A percentile compares a stretch with the other conserved stretches of the same genome.
These are phyloP conservation scores for Uloborus plumipes DNA, from an alignment of 2,888 invertebrate genomes.

Conservation along the genomic window DNA sequence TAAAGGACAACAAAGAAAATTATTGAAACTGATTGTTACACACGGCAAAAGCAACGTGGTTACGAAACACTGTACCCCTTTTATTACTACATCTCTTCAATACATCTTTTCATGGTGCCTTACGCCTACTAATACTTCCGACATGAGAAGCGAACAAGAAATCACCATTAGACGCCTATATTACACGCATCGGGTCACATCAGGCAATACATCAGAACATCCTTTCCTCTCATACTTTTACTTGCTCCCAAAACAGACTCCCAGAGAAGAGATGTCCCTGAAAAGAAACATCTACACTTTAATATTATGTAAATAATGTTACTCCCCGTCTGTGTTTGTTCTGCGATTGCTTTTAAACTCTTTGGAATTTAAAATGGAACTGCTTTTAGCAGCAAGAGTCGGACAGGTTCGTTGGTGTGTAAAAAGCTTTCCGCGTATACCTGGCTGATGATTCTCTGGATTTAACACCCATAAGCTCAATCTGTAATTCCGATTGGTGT, in stretches of 20 bases:
- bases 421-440: conserved; percentile 25
- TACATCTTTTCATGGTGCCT: too few relatives aligned
- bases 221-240: too few relatives aligned
- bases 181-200: conserved; percentile 27
- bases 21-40: too few relatives aligned
- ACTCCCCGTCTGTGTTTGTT: conserved; percentile 43
- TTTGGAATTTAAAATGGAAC: conserved; percentile 37
- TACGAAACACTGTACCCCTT: too few relatives aligned
- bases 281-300: neutral
- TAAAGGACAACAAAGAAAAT: too few relatives aligned
- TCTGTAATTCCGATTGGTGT: too few relatives aligned
- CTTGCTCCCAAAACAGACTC: too few relatives aligned
- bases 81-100: too few relatives aligned
- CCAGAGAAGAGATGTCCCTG: too few relatives aligned
- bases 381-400: too few relatives aligned
- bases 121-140: conserved; percentile 29
- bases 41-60: too few relatives aligned
- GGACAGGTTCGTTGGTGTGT: conserved; percentile 21
- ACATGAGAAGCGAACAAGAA: conserved; percentile 36
- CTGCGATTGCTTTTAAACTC: conserved; percentile 52
- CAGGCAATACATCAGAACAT: conserved; percentile 40
- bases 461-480: too few relatives aligned
- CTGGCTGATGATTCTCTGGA: conserved; percentile 14
- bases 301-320: conserved; percentile 60
- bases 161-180: conserved; percentile 39